Percentiles rank a stretch among this genome's conserved stretches.
Conservation (phyloP, 2,888 invertebrate genomes). For the Branchellion lobata region DNA sequence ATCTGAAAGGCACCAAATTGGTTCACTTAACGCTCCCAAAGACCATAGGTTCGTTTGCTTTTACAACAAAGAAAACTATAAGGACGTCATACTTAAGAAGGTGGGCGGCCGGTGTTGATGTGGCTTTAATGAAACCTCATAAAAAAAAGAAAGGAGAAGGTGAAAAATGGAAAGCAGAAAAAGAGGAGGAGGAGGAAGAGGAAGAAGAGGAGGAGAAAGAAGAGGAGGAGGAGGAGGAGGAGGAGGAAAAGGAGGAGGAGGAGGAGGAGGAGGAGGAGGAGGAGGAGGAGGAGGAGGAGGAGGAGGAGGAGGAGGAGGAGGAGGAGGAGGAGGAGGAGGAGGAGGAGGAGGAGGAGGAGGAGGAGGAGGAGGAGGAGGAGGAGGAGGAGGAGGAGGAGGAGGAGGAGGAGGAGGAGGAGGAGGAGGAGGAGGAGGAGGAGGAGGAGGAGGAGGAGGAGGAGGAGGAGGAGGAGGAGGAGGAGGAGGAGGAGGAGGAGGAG, state of each 20-base stretch:
- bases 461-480: too few relatives aligned
- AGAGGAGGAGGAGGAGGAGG: background rate
- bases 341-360: background rate
- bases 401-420: too few relatives aligned
- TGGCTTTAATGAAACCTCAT: background rate
- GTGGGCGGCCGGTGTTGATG: background rate
- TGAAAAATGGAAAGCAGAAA: background rate
- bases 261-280: background rate
- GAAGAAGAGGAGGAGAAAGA: background rate
- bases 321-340: too few relatives aligned
- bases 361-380: background rate
- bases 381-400: too few relatives aligned
- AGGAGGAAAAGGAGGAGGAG: background rate
- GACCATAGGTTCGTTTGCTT: constrained; percentile 12
- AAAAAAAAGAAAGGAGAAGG: background rate
- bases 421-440: too few relatives aligned
- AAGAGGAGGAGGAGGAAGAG: background rate
- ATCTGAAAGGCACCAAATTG: too few relatives aligned
- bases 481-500: too few relatives aligned
- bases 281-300: background rate
- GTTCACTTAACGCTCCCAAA: background rate
- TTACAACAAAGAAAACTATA: constrained; percentile 7
- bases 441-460: too few relatives aligned
- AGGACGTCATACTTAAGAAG: constrained; percentile 10
- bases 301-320: background rate